Evolutionary conservation across 2,888 invertebrate species (phyloP).

Genomic region (Phania funesta): DNA sequence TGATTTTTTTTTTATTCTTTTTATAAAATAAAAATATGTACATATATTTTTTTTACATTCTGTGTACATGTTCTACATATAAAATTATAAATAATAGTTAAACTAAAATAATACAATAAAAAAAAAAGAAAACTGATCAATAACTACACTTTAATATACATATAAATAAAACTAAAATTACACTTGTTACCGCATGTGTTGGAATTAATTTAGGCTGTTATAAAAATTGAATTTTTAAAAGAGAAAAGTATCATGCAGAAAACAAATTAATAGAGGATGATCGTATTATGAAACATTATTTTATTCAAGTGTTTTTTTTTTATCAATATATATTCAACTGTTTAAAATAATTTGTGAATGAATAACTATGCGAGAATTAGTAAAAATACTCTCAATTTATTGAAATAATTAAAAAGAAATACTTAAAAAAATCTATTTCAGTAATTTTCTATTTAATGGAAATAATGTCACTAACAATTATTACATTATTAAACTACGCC

Average conservation of each 20-base stretch:
- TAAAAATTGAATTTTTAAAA: neutral
- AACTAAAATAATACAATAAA: constrained; percentile 34
- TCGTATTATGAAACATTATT: neutral
- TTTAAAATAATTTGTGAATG: constrained; percentile 7
- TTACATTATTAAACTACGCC: constrained; percentile 74
- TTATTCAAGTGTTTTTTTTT: neutral
- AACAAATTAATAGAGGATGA: no score
- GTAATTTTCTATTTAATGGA: neutral
- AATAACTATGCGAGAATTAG: constrained; percentile 69
- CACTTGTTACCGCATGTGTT: constrained; percentile 22
- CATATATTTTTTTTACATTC: constrained; percentile 7
- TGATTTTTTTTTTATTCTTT: constrained; percentile 23
- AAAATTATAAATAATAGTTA: constrained; percentile 58
- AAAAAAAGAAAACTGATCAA: constrained; percentile 6
- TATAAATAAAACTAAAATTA: constrained; percentile 28
- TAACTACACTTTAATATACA: constrained; percentile 22
- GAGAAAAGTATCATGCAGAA: neutral
- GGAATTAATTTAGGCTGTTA: neutral
- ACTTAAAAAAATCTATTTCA: constrained; percentile 48
- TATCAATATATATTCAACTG: neutral
- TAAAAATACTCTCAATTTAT: constrained; percentile 58
- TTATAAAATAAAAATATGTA: constrained; percentile 1
- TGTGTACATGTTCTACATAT: constrained; percentile 41
- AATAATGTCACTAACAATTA: neutral
- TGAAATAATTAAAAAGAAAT: constrained; percentile 14